Percentiles rank a stretch among this genome's conserved stretches.
phyloP scores from a whole-genome alignment of 2,113 vertebrate species.

The Aspiorhynchus laticeps region DNA sequence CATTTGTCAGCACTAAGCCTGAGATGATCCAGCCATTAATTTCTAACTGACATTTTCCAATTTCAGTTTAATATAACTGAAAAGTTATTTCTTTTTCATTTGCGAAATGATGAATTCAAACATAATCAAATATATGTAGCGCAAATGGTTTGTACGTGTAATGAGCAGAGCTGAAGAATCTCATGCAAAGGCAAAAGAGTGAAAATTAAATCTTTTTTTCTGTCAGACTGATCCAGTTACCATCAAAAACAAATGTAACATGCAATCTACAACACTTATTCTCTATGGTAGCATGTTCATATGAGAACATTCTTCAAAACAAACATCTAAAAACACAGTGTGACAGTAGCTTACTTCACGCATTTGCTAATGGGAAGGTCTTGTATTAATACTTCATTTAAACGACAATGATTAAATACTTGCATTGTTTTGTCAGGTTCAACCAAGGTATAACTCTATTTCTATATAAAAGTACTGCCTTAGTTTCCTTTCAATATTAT shows the following conservation, averaged over 20 bases:
- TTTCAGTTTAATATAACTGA: slow-evolving; percentile 40
- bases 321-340: not conserved
- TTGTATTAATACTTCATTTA: not conserved
- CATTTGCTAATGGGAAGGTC: not conserved
- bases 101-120: slow-evolving; percentile 22
- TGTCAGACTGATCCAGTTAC: slow-evolving; percentile 1
- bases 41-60: slow-evolving; percentile 49
- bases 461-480: slow-evolving; percentile 2
- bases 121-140: slow-evolving; percentile 31
- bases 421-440: not conserved
- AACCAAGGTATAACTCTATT: slow-evolving; percentile 3
- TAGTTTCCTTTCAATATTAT: not conserved
- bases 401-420: not conserved
- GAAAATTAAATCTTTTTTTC: not conserved
- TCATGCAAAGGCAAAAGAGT: not conserved
- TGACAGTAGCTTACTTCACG: not conserved
- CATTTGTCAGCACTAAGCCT: slow-evolving; percentile 48
- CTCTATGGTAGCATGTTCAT: not conserved
- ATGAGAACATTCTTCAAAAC: not conserved
- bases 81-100: slow-evolving; percentile 29
- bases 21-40: slow-evolving; percentile 36
- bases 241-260: not conserved
- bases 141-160: slow-evolving; percentile 15
- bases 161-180: slow-evolving; percentile 4
- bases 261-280: not conserved